These are phyloP conservation scores for Lamellibrachia luymesi DNA, from an alignment of 1,140 invertebrate species.

Conservation along the genomic window DNA sequence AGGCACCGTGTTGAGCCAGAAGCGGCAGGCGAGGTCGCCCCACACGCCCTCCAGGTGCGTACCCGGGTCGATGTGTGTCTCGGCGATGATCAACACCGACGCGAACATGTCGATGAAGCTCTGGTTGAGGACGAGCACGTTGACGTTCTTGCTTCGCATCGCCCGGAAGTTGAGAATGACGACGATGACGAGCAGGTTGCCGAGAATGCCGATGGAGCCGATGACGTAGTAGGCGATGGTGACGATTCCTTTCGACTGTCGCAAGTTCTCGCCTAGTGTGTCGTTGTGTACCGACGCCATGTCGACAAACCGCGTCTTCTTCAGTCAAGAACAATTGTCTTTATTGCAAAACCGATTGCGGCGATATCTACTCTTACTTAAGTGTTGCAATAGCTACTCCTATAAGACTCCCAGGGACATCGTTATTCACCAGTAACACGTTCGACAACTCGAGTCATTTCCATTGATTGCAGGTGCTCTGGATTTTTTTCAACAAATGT, in stretches of 20 bases:
- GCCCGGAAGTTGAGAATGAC: conserved; percentile 16
- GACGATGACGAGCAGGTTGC: conserved; percentile 23
- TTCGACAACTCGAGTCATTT: too few relatives aligned
- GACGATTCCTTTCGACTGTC: neutral
- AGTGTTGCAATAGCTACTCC: too few relatives aligned
- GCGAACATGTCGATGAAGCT: conserved; percentile 20
- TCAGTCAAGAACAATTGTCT: neutral
- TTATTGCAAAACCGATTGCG: neutral
- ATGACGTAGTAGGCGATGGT: conserved; percentile 14
- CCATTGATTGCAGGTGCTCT: too few relatives aligned
- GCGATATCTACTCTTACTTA: too few relatives aligned
- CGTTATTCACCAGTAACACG: too few relatives aligned
- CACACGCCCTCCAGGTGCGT: neutral
- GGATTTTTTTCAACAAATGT: too few relatives aligned
- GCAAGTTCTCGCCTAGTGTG: neutral
- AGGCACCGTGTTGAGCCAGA: conserved; percentile 21
- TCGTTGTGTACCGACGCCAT: neutral
- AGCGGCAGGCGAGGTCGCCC: conserved; percentile 18
- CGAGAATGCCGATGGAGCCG: conserved; percentile 18
- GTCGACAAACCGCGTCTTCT: neutral
- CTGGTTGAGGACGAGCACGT: conserved; percentile 19
- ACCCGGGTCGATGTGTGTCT: conserved; percentile 16
- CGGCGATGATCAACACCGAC: conserved; percentile 17
- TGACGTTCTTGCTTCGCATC: conserved; percentile 19
- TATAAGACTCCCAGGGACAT: too few relatives aligned